These are phyloP conservation scores for Drepanosiphum platanoidis DNA, from an alignment of 2,888 invertebrate species.

Conservation along the genomic window DNA sequence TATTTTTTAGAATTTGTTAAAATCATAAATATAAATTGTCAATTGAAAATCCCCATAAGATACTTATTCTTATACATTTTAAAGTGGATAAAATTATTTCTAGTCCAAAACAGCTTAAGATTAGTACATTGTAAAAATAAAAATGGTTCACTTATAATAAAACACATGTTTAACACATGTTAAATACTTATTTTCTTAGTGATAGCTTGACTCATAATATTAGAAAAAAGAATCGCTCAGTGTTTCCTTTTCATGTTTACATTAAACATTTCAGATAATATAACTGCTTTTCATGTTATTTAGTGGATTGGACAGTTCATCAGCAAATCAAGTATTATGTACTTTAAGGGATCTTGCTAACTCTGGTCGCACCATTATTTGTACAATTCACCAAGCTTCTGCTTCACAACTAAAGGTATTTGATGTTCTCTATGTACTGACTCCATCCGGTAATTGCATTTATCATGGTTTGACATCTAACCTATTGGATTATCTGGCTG, in stretches of 20 bases:
- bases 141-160: too few relatives aligned
- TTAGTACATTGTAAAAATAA: too few relatives aligned
- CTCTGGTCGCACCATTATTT: constrained; percentile 86
- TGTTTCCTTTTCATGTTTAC: background rate
- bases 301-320: constrained; percentile 83
- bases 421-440: constrained; percentile 86
- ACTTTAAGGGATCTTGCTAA: constrained; percentile 82
- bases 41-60: too few relatives aligned
- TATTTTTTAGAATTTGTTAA: too few relatives aligned
- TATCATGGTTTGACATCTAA: constrained; percentile 82
- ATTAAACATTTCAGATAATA: background rate
- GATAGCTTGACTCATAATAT: too few relatives aligned
- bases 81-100: too few relatives aligned
- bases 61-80: too few relatives aligned
- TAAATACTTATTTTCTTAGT: too few relatives aligned
- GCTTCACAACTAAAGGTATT: constrained; percentile 87
- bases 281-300: constrained; percentile 64
- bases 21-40: too few relatives aligned
- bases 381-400: constrained; percentile 92
- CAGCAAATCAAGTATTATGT: constrained; percentile 83
- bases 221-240: too few relatives aligned
- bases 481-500: constrained; percentile 80
- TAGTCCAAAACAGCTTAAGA: too few relatives aligned
- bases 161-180: too few relatives aligned
- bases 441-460: constrained; percentile 78